Conservation (phyloP, 1,140 invertebrate species). For the Sinonovacula constricta region DNA sequence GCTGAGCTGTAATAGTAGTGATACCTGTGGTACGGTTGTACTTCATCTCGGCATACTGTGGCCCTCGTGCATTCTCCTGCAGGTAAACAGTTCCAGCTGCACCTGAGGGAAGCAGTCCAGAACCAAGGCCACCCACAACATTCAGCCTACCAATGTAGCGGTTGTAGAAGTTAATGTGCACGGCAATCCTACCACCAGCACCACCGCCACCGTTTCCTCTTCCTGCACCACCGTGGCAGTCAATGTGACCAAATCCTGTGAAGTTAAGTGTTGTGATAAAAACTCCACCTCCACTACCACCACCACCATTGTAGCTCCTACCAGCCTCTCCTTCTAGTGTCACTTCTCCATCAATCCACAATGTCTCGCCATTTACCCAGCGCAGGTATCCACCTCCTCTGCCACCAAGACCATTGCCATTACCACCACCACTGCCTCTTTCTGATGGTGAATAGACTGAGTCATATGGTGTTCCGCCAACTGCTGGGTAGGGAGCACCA, state of each 20-base stretch:
- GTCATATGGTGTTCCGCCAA: slow-evolving; percentile 61
- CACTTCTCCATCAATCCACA: slow-evolving; percentile 66
- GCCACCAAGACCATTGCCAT: slow-evolving; percentile 64
- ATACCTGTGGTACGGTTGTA: slow-evolving; percentile 59
- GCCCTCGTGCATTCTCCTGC: slow-evolving; percentile 68
- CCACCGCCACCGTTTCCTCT: slow-evolving; percentile 62
- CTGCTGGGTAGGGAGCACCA: slow-evolving; percentile 58
- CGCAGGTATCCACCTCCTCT: slow-evolving; percentile 66
- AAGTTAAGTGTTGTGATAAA: slow-evolving; percentile 68
- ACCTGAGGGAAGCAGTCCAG: slow-evolving; percentile 55
- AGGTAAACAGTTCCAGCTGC: slow-evolving; percentile 70
- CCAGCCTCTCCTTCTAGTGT: slow-evolving; percentile 60
- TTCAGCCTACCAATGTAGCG: slow-evolving; percentile 63
- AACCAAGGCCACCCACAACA: slow-evolving; percentile 62
- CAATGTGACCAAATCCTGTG: slow-evolving; percentile 68
- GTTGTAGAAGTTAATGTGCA: slow-evolving; percentile 64
- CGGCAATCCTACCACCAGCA: slow-evolving; percentile 63
- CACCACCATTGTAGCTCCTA: slow-evolving; percentile 60
- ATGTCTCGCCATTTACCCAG: slow-evolving; percentile 63
- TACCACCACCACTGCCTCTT: slow-evolving; percentile 68
- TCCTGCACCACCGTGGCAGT: slow-evolving; percentile 63
- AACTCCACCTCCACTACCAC: slow-evolving; percentile 68
- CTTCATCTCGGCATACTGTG: slow-evolving; percentile 70
- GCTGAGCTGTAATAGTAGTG: slow-evolving; percentile 48
- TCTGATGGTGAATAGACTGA: slow-evolving; percentile 59